A percentile compares a stretch with the other conserved stretches of the same genome.
These are phyloP conservation scores for Tribolium madens DNA, from an alignment of 1,140 invertebrate genomes.

Conservation along the genomic window DNA sequence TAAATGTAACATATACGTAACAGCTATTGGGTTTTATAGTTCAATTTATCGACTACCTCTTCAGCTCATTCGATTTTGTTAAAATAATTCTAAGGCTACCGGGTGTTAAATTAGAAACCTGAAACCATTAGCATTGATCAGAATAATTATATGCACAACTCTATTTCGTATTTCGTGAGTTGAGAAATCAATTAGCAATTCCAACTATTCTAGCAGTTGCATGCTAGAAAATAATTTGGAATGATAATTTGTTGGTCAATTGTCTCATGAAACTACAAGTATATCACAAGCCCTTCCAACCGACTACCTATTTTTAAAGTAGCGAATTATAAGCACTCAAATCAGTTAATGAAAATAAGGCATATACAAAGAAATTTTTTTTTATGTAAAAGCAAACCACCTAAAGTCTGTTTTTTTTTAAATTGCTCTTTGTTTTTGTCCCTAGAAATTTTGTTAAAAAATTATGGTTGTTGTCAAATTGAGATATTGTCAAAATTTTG, in stretches of 20 bases:
- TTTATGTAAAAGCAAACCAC: too few relatives aligned
- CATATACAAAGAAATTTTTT: too few relatives aligned
- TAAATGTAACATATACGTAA: conserved; percentile 36
- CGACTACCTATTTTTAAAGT: too few relatives aligned
- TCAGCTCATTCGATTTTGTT: neutral
- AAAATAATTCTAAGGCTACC: neutral
- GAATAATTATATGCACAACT: neutral
- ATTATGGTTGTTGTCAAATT: too few relatives aligned
- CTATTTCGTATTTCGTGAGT: conserved; percentile 12
- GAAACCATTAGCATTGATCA: neutral
- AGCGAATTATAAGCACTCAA: too few relatives aligned
- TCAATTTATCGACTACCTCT: conserved; percentile 18
- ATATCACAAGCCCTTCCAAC: neutral
- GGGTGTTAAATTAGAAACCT: neutral
- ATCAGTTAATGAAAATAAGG: too few relatives aligned
- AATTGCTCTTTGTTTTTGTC: too few relatives aligned
- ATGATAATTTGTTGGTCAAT: conserved; percentile 19
- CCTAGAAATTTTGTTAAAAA: too few relatives aligned
- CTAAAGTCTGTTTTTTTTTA: too few relatives aligned
- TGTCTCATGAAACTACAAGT: neutral
- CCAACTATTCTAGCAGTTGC: conserved; percentile 4
- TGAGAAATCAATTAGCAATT: conserved; percentile 15
- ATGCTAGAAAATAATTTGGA: conserved; percentile 22
- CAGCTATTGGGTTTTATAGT: conserved; percentile 20
- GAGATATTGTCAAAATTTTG: too few relatives aligned